Evolutionary conservation across 2,888 invertebrate species (phyloP), one percentile per base, ranked within the genome.

Genomic region (Catocala fraxini): DNA sequence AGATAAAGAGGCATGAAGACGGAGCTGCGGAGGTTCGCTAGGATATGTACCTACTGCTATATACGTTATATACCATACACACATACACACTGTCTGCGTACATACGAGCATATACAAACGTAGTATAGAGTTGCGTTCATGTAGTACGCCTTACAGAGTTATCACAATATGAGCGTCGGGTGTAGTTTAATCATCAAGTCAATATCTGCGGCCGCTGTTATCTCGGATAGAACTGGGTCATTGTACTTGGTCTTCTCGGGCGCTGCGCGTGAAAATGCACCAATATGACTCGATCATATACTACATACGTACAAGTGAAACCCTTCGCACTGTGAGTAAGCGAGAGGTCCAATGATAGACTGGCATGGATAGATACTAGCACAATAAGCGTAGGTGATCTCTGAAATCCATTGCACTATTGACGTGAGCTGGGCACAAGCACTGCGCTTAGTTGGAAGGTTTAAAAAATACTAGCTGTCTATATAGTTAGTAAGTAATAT

Each of bases 151-250:
- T 69, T 70, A 41, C 54, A 51, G 60, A 77, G 73, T 73, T 77
- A 76, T 75, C 77, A 68, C 63, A 55, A 59, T 54, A 65, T 47
- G 65, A 64, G 56, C 34, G 35, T 52, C 55, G 64, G 15, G 45
- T 45, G 65, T 70, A 67, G 74, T 75, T 73, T 81, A 83, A 84
- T 84, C 85, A 78, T 76, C 79, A 74, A 80, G 84, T 81, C 83
- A 81, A 87, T 89, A 88, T 87, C 88, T 83, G 65, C 65, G 47
- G 59, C 77, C 73, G 13, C 46, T 68, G 74, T 82, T 84, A 84
- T 84, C 84, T 80, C 58, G 71, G 61, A 60, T 70, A 77, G 75
- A 84, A 84, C 81, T 89, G 82, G 89, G 89, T 89, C 89, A 86
- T 82, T 84, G 87, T 81, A 83, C 86, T 84, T 79, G 84, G 79